Evolutionary conservation across 2,797 vertebrate genomes (phyloP), one percentile per base, ranked within the genome.

Genomic region (Sebastes glaucus): DNA sequence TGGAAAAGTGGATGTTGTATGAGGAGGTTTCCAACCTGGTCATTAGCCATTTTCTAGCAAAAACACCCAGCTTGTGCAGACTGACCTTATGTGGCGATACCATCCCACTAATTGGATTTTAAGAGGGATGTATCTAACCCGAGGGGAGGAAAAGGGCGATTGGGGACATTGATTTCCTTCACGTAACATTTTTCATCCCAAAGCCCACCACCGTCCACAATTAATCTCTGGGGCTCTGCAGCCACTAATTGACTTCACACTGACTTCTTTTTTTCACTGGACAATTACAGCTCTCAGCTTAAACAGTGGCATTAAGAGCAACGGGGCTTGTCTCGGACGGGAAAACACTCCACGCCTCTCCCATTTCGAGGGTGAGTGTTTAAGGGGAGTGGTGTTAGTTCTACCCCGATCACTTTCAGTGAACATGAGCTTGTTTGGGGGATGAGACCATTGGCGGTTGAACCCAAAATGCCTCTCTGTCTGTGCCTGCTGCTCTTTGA

Each of bases 21-120:
- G 22, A 32, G 23, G 32, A 60, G 28, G 4, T 74, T 78, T 77
- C 71, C 9, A 13, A 46, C 23, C 73, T 72, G 60, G 62, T 81
- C 53, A 80, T 83, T 73, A 76, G 55, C 55, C 10, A 42, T 79
- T 85, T 80, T 46, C 30, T 23, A 57, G 35, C 70, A 56, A 25
- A 63, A 81, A 72, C 62, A 75, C 20, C 49, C 61, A 11, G 27
- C 57, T 56, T 74, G 56, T 73, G 69, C 74, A 46, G 67, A 33
- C 69, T 85, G 80, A 88, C 85, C 81, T 85, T 66, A 62, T 66
- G 61, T 72, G 25, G 65, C 75, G 65, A 76, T 79, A 77, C 62
- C 28, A 30, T 55, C 28, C 30, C n/a, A 14, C 75, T 90, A 90
- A 91, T 89, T 91, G 83, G 81, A 77, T 77, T 87, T 90, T 79